Base-by-base conservation (phyloP, 2,888 invertebrate species). In the Drosophila nr. medialis region DNA sequence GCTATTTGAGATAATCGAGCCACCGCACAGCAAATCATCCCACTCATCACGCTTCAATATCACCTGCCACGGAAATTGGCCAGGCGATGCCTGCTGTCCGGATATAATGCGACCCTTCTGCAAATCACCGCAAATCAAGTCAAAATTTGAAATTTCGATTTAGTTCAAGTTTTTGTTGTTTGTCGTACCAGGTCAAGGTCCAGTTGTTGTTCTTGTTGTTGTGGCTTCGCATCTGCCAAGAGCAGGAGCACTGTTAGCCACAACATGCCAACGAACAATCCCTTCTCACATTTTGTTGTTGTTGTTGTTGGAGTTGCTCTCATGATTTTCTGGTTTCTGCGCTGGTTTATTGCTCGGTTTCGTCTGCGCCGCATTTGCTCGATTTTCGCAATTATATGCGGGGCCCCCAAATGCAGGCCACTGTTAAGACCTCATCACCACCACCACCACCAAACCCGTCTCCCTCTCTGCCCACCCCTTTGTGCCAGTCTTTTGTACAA, bases 51-150 rank as follows among this genome's bases (percentile, higher is more conserved):
- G 80, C 62, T 91, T 92, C 1, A 92, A 61, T 60, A 92, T 84
- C 11, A 91, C 93, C 68, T 92, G 92, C 92, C 92, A 92, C 6
- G 93, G 93, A 48, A 92, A 90, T 66, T 91, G 92, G 1, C 90
- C 92, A 0, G 8, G 1, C 0, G 56, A 21, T 0, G 92, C 92
- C 6, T 76, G 62, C 4, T 59, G 64, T 6, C 92, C 92, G 2
- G 85, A 80, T 4, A 92, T 84, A 15, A 92, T 92, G 32, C 92
- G 90, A 24, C 77, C 79, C 60, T 87, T 64, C 81, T 91, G 61
- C n/a, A 75, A 56, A 18, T 7, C 29, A n/a, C 15, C 29, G 11
- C 7, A 40, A 54, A 50, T 32, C 15, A 10, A 45, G 10, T 34
- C 15, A 29, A 38, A 1, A 13, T n/a, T 54, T 18, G 0, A 1